Conservation (phyloP, 2,797 vertebrate species). For the Halcyon chelicuti region DNA sequence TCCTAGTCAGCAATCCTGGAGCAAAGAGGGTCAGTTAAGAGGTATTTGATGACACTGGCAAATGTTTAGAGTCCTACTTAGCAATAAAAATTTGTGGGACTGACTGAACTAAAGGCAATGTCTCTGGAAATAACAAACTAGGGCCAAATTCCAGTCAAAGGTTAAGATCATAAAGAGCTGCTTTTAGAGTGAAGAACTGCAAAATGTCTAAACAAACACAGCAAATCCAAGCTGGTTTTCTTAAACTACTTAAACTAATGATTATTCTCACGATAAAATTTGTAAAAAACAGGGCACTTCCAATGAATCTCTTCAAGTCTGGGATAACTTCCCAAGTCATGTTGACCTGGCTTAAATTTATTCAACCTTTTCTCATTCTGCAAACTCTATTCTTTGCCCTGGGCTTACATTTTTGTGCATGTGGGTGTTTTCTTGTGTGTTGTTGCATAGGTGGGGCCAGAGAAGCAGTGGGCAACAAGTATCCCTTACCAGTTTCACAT, state of each 20-base stretch:
- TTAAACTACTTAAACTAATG: neutral
- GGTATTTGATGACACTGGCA: neutral
- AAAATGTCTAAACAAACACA: neutral
- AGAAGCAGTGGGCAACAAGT: neutral
- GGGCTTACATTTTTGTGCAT: too few relatives aligned
- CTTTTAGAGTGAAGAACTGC: neutral
- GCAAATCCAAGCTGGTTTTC: neutral
- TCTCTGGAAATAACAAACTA: neutral
- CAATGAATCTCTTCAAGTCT: neutral
- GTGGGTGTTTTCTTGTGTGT: neutral
- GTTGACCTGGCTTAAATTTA: neutral
- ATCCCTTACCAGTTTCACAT: neutral
- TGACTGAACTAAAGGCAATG: neutral
- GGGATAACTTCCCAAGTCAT: neutral
- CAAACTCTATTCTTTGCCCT: neutral
- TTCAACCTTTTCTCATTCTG: neutral
- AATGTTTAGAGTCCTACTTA: neutral
- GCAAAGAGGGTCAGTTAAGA: neutral
- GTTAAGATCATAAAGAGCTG: neutral
- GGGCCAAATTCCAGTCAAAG: neutral
- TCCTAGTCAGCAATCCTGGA: neutral
- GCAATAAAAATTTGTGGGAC: neutral
- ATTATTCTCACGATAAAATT: neutral
- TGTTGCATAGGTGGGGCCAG: neutral
- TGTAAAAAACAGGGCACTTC: neutral